A percentile compares a stretch with the other conserved stretches of the same genome.
These are phyloP conservation scores for Salminus brasiliensis DNA, from an alignment of 2,113 vertebrate genomes.

Conservation along the genomic window DNA sequence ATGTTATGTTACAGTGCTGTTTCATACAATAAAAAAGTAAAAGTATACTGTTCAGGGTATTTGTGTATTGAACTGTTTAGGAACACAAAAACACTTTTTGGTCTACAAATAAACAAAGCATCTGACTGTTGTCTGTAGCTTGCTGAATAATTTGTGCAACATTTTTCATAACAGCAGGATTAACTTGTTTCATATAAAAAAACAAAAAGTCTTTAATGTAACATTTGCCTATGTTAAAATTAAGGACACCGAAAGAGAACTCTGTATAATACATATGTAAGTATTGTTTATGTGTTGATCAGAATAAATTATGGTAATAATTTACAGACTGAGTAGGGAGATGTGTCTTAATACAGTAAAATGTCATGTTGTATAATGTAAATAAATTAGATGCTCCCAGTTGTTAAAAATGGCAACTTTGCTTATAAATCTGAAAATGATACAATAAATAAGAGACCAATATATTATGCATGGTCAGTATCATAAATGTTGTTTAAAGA, in stretches of 20 bases:
- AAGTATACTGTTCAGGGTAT: too few species aligned
- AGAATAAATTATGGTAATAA: not conserved
- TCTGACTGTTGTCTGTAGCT: not conserved
- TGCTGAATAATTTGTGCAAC: conserved; percentile 18
- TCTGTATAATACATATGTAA: not conserved
- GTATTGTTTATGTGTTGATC: not conserved
- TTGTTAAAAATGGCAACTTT: not conserved
- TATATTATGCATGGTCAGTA: too few species aligned
- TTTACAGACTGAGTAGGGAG: too few species aligned
- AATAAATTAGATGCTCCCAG: not conserved
- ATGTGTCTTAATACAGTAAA: not conserved
- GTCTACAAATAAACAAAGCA: not conserved
- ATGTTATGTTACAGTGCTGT: too few species aligned
- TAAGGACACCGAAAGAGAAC: not conserved
- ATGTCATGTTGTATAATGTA: not conserved
- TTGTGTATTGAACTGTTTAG: too few species aligned
- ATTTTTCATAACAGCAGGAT: conserved; percentile 3
- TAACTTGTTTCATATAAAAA: conserved; percentile 10
- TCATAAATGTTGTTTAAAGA: too few species aligned
- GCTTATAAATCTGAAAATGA: not conserved
- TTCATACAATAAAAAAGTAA: too few species aligned
- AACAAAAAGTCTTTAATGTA: not conserved
- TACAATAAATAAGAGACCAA: not conserved
- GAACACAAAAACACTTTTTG: not conserved
- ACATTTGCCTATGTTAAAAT: not conserved